Base-by-base conservation (phyloP, 1,140 invertebrate species). In the Delia radicum region DNA sequence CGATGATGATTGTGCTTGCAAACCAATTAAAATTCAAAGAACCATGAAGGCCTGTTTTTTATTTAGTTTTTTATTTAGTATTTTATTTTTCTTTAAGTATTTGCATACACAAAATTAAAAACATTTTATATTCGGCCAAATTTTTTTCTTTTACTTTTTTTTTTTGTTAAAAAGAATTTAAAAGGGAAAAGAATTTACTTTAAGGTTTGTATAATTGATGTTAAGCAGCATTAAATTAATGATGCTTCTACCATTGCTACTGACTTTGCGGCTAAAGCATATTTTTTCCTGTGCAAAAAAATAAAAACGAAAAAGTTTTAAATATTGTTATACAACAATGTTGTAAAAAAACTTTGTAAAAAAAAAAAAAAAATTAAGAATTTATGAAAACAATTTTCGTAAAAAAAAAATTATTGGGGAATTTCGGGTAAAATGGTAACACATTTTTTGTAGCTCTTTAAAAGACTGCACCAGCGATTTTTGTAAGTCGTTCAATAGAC, bases 21-120 rank as follows among this genome's bases (percentile, higher is more conserved):
- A 55, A 55, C 48, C 48, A 55, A 55, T 55, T 55, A 55, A 55
- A 55, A 55, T 55, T 55, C 48, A 55, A 55, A 55, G 48, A 55
- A 55, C 48, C 48, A 55, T 55, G 48, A 55, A 55, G 48, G 18
- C 48, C 48, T 55, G 48, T 21, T 55, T 7, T 37, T 37, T 55
- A 21, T 55, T 21, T 21, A 55, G 21, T 21, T 21, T 55, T 55
- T 55, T 55, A 24, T 8, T 24, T 55, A 10, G 12, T 3, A 15
- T 42, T 42, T 42, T 42, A 15, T 42, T 42, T 37, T 37, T 37
- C 8, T 37, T 37, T 37, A 13, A 42, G 12, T 42, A 42, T 42
- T 42, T 42, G 37, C 0, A 42, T 15, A 42, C 37, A 13, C n/a
- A 55, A 55, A 55, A 55, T 55, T 55, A 55, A 55, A 18, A 55